Percentiles rank a stretch among this genome's conserved stretches.
Evolutionary conservation across 92 coral and sea anemone genomes (phyloP).

Genomic region (Umimayanthus chanpuru): DNA sequence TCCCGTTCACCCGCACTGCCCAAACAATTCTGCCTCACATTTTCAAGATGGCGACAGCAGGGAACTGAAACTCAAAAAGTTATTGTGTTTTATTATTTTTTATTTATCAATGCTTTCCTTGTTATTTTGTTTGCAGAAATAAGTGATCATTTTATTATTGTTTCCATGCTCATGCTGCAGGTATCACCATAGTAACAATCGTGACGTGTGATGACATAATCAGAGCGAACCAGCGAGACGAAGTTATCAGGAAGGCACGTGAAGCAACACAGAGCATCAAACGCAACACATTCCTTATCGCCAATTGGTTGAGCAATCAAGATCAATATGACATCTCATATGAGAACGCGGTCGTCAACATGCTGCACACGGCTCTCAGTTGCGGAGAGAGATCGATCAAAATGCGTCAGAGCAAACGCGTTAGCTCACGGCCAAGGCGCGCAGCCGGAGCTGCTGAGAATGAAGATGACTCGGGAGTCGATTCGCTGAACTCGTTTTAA

Average conservation of each 20-base stretch:
- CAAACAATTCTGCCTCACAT: no score
- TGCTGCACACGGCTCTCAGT: conserved; percentile 67
- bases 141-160: neutral
- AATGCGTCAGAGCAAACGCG: conserved; percentile 62
- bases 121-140: neutral
- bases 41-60: no score
- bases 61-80: no score
- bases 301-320: conserved; percentile 66
- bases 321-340: conserved; percentile 49
- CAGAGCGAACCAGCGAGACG: conserved; percentile 8
- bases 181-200: conserved; percentile 71
- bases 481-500: conserved; percentile 10
- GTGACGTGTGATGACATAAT: conserved; percentile 66
- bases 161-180: conserved; percentile 24
- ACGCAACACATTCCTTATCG: conserved; percentile 56
- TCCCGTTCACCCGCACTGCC: no score
- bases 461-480: conserved; percentile 2
- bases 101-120: no score
- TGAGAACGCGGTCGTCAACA: conserved; percentile 49
- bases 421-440: neutral
- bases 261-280: conserved; percentile 68
- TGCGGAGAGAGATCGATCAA: conserved; percentile 79
- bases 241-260: conserved; percentile 54
- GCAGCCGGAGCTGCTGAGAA: neutral
- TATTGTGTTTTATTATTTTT: no score